phyloP scores from a whole-genome alignment of 1,140 invertebrate genomes.

The Drosophila mauritiana region DNA sequence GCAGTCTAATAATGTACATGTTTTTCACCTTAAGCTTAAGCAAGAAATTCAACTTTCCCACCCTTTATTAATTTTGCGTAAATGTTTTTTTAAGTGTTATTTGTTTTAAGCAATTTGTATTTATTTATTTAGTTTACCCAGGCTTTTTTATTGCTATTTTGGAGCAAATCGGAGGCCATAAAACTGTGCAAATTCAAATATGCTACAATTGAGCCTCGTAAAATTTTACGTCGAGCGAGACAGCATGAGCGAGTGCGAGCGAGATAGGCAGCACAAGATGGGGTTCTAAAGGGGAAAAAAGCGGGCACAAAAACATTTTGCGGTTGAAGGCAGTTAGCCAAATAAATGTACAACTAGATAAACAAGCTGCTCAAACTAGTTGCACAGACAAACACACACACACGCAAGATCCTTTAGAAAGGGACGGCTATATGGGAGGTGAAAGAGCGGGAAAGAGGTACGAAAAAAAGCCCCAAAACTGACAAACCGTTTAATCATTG shows the following conservation, averaged over 20 bases:
- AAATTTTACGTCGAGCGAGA: constrained; percentile 59
- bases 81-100: constrained; percentile 29
- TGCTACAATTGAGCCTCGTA: constrained; percentile 66
- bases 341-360: constrained; percentile 78
- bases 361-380: constrained; percentile 72
- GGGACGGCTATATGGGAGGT: background rate
- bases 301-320: constrained; percentile 64
- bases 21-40: too few species aligned
- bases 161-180: constrained; percentile 56
- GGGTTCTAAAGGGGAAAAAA: constrained; percentile 17
- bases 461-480: constrained; percentile 9
- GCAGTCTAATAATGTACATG: too few species aligned
- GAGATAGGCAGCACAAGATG: constrained; percentile 23
- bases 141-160: constrained; percentile 9
- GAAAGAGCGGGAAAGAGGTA: background rate
- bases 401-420: background rate
- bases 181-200: constrained; percentile 65
- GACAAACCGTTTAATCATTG: constrained; percentile 40
- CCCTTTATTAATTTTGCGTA: constrained; percentile 1
- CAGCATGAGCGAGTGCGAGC: constrained; percentile 1
- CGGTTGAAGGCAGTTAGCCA: constrained; percentile 75
- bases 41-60: too few species aligned
- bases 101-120: constrained; percentile 46
- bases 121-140: constrained; percentile 23
- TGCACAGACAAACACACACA: constrained; percentile 20